A percentile compares a stretch with the other conserved stretches of the same genome.
phyloP scores from a whole-genome alignment of 1,140 invertebrate species.

The Rhynchophorus ferrugineus region DNA sequence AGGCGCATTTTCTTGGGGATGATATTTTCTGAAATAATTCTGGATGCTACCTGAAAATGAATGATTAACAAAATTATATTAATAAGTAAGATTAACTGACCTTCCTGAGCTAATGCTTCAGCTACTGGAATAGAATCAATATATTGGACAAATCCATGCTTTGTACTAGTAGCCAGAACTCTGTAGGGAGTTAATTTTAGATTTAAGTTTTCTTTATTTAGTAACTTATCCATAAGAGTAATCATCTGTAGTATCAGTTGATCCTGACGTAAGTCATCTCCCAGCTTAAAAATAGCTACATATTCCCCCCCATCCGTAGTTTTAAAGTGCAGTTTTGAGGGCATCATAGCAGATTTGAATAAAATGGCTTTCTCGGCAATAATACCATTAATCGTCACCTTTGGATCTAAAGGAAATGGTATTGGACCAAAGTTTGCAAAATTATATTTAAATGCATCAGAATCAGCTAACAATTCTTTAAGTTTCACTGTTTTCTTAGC shows the following conservation, averaged over 20 bases:
- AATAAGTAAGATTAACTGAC: constrained; percentile 34
- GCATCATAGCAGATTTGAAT: constrained; percentile 97
- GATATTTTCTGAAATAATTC: constrained; percentile 84
- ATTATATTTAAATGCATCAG: constrained; percentile 71
- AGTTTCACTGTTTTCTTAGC: constrained; percentile 87
- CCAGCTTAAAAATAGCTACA: constrained; percentile 96
- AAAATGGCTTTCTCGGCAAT: constrained; percentile 81
- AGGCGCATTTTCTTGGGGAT: constrained; percentile 77
- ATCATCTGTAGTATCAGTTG: constrained; percentile 97
- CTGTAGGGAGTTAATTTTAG: constrained; percentile 92
- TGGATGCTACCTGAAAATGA: constrained; percentile 55
- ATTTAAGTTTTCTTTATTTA: constrained; percentile 89
- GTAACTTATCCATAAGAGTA: constrained; percentile 93
- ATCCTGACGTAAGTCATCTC: constrained; percentile 97
- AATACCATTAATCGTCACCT: constrained; percentile 78
- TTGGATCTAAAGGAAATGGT: constrained; percentile 90
- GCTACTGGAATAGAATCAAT: constrained; percentile 92
- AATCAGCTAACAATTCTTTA: constrained; percentile 72
- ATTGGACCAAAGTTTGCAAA: constrained; percentile 88
- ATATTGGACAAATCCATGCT: constrained; percentile 95
- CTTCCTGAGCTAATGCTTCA: constrained; percentile 80
- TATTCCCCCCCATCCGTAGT: constrained; percentile 80
- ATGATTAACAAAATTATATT: background rate
- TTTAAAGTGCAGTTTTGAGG: constrained; percentile 88
- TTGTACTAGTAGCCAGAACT: constrained; percentile 85